A percentile compares a stretch with the other conserved stretches of the same genome.
These are phyloP conservation scores for Crocallis elinguaria DNA, from an alignment of 2,888 invertebrate genomes.

Conservation along the genomic window DNA sequence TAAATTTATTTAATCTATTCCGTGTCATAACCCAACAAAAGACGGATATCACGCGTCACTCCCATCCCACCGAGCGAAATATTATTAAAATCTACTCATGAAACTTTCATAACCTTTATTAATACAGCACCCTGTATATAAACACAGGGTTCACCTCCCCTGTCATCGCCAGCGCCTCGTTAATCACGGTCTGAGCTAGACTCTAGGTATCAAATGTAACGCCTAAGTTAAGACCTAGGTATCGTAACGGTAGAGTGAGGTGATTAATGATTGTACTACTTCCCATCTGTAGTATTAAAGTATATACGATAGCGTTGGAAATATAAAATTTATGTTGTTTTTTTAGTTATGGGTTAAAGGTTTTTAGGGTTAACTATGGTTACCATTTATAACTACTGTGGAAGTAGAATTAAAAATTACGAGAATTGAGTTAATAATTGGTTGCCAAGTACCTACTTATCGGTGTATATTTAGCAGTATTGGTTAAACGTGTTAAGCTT, in stretches of 20 bases:
- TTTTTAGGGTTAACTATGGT: too few relatives aligned
- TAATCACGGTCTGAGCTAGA: constrained; percentile 69
- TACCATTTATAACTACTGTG: too few relatives aligned
- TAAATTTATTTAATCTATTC: background rate
- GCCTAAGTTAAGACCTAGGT: constrained; percentile 50
- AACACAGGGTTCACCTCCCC: constrained; percentile 57
- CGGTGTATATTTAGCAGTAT: too few relatives aligned
- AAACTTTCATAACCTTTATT: constrained; percentile 37
- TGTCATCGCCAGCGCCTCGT: constrained; percentile 75
- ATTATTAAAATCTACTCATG: constrained; percentile 27
- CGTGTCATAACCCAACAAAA: background rate
- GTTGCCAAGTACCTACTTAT: too few relatives aligned
- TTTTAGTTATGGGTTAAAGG: too few relatives aligned
- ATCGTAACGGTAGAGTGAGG: constrained; percentile 26
- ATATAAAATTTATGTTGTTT: too few relatives aligned
- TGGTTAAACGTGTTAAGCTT: too few relatives aligned
- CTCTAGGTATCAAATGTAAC: constrained; percentile 64
- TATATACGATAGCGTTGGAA: too few relatives aligned
- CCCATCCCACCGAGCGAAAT: constrained; percentile 1
- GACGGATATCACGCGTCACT: constrained; percentile 9
- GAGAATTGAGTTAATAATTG: too few relatives aligned
- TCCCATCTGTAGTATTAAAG: background rate
- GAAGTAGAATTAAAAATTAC: too few relatives aligned
- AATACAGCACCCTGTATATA: constrained; percentile 56
- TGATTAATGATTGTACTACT: constrained; percentile 32